Evolutionary conservation across 2,888 invertebrate species (phyloP).

Genomic region (Galerucella pusilla): DNA sequence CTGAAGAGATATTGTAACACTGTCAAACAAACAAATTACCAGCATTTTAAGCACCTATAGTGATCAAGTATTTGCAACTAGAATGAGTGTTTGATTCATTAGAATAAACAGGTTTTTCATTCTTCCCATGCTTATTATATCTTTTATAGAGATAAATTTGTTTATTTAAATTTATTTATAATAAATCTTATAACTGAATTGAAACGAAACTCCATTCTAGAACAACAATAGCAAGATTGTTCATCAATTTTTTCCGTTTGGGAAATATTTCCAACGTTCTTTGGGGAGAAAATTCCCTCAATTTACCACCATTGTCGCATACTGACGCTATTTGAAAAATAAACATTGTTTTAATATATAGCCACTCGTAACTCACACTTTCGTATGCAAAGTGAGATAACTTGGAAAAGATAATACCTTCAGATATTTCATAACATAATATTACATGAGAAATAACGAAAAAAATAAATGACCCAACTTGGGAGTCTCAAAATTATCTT

Average conservation of each 20-base stretch:
- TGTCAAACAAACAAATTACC: too few relatives aligned
- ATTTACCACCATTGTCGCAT: not conserved
- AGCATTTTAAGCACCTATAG: too few relatives aligned
- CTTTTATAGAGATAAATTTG: too few relatives aligned
- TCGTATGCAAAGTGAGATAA: conserved; percentile 22
- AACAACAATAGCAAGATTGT: too few relatives aligned
- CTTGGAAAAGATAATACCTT: conserved; percentile 16
- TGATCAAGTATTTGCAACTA: too few relatives aligned
- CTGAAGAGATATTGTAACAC: too few relatives aligned
- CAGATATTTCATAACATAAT: conserved; percentile 36
- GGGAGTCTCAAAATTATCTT: conserved; percentile 24
- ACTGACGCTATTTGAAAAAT: conserved; percentile 18
- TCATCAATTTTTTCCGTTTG: not conserved
- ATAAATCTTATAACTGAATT: too few relatives aligned
- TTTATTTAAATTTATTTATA: too few relatives aligned
- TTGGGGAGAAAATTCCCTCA: not conserved
- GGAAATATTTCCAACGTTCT: not conserved
- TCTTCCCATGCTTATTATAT: too few relatives aligned
- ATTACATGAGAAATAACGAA: conserved; percentile 36
- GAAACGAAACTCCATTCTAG: too few relatives aligned
- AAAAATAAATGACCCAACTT: conserved; percentile 7
- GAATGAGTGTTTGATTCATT: too few relatives aligned
- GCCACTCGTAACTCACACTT: conserved; percentile 23
- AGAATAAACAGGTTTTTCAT: too few relatives aligned
- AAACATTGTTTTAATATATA: conserved; percentile 28